Conservation (phyloP, 2,888 invertebrate species). For the Epistrophe eligans region DNA sequence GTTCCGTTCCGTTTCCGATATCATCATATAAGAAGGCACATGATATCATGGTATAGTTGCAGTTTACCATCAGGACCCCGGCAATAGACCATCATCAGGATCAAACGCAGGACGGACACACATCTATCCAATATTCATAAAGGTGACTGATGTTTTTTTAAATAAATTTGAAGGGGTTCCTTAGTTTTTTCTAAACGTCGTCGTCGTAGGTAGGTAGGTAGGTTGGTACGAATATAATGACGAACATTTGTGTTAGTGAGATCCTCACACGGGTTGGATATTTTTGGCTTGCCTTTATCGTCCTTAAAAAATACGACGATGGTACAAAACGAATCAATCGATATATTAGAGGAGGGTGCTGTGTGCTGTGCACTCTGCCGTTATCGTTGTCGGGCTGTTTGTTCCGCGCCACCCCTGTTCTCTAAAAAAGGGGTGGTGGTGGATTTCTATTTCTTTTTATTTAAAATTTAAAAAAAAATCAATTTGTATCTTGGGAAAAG, state of each 20-base stretch:
- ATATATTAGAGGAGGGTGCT: conserved; percentile 66
- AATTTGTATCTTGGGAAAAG: conserved; percentile 56
- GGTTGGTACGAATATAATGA: no score
- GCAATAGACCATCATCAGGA: not conserved
- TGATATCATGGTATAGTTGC: not conserved
- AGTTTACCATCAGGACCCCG: not conserved
- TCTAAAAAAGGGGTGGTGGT: conserved; percentile 56
- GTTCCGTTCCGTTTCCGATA: conserved; percentile 41
- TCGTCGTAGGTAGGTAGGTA: no score
- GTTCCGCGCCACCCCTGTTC: not conserved
- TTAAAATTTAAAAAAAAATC: conserved; percentile 54
- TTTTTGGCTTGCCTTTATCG: conserved; percentile 45
- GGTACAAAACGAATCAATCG: conserved; percentile 66
- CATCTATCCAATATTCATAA: conserved; percentile 4
- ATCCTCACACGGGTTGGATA: not conserved
- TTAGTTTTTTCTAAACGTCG: conserved; percentile 4
- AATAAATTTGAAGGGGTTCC: conserved; percentile 68
- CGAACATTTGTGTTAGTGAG: conserved; percentile 64
- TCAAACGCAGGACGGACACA: conserved; percentile 8
- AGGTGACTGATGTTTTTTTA: conserved; percentile 35
- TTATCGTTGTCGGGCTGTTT: conserved; percentile 26
- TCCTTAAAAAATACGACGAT: conserved; percentile 37
- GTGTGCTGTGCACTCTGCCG: not conserved
- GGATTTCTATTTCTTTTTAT: conserved; percentile 49
- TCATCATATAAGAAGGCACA: not conserved